Evolutionary conservation across 2,797 vertebrate genomes (phyloP).

Genomic region (Dipus sagitta): DNA sequence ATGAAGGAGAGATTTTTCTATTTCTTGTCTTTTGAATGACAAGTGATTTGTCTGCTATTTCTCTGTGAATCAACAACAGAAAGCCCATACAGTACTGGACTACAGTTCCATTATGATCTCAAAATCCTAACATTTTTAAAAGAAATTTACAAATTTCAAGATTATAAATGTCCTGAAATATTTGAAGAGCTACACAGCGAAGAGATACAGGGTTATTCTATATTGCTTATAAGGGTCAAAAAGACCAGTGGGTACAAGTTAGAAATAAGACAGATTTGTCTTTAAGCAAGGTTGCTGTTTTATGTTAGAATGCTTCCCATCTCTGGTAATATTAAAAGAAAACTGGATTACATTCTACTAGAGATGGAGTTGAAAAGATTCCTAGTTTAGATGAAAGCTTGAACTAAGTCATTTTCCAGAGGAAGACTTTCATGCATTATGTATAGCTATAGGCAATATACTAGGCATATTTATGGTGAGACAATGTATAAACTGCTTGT

Average conservation of each 20-base stretch:
- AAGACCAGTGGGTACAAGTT: not conserved
- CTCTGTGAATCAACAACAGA: not conserved
- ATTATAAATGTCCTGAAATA: not conserved
- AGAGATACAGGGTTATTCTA: not conserved
- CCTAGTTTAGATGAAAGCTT: slow-evolving; percentile 28
- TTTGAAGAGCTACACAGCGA: not conserved
- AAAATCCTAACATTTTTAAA: not conserved
- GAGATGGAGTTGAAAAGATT: slow-evolving; percentile 6
- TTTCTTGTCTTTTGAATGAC: slow-evolving; percentile 16
- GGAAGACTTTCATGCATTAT: not conserved
- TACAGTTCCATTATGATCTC: not conserved
- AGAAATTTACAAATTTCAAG: not conserved
- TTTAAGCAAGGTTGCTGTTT: not conserved
- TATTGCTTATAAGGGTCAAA: not conserved
- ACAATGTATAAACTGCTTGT: not conserved
- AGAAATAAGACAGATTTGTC: not conserved
- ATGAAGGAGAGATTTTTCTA: not conserved
- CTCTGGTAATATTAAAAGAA: slow-evolving; percentile 13
- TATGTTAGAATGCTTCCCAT: not conserved
- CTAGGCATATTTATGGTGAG: not conserved
- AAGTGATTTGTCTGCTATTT: not conserved
- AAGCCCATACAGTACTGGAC: not conserved
- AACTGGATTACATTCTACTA: not conserved
- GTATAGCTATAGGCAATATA: not conserved
- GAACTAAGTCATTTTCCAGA: slow-evolving; percentile 20